Evolutionary conservation across 1,140 invertebrate genomes (phyloP), one percentile per base, ranked within the genome.

Genomic region (Proales similis): DNA sequence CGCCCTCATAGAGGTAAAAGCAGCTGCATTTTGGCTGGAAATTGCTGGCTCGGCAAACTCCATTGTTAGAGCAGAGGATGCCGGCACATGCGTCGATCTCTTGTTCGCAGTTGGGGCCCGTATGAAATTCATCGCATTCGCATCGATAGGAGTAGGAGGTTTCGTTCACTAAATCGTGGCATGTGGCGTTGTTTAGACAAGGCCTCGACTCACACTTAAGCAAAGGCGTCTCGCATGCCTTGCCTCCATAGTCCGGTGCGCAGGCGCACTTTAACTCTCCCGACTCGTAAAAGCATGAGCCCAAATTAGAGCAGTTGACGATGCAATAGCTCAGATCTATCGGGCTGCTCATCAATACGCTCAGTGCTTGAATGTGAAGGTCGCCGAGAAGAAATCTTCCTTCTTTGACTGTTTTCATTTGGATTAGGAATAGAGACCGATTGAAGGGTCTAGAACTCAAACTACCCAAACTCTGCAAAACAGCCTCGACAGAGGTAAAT

Each of bases 31-130:
- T 39, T 33, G 49, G 33, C 26, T 53, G 12, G 42, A 26, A 26
- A 1, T 53, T 12, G n/a, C 22, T 5, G 19, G 38, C 49, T 20
- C 26, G 24, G 12, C 49, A 53, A 38, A 39, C 24, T 17, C 49
- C 49, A 53, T 53, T 33, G 24, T 33, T 33, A 53, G 49, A 53
- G 29, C 49, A 53, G n/a, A 22, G 38, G 3, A 26, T 3, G 14
- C 42, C 42, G 22, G 38, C 14, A 26, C 49, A 53, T 4, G 42
- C 12, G 29, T 53, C 32, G 24, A 53, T 38, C 30, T 53, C 42
- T 39, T 27, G 42, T 38, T 53, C 30, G 26, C 49, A 53, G 42
- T 53, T 38, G n/a, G 4, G 6, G 17, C 49, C 49, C n/a, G 26
- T 24, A 20, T 27, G 42, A 19, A 53, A 36, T 36, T 22, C 3